phyloP scores from a whole-genome alignment of 2,888 invertebrate genomes.

The Heterodera filipjevi region DNA sequence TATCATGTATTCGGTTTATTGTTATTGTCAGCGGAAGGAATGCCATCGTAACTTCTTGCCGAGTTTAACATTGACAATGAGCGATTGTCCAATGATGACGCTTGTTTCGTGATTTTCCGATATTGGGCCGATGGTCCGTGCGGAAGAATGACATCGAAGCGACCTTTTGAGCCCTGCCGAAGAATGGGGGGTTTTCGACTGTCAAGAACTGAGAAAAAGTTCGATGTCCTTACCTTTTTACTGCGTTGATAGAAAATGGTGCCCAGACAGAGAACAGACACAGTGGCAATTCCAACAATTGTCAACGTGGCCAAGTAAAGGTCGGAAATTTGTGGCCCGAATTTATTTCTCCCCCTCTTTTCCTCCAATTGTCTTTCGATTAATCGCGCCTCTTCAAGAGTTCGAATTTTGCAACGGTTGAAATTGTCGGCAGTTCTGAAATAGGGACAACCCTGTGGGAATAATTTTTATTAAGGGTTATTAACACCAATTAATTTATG shows the following conservation, averaged over 20 bases:
- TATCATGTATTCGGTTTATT: neutral
- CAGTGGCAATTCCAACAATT: slow-evolving; percentile 50
- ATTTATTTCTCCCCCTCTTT: slow-evolving; percentile 3
- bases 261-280: slow-evolving; percentile 48
- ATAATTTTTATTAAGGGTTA: slow-evolving; percentile 11
- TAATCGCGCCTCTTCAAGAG: slow-evolving; percentile 47
- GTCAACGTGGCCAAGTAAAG: slow-evolving; percentile 52
- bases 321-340: slow-evolving; percentile 41
- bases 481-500: slow-evolving; percentile 26
- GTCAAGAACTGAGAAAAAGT: neutral
- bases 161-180: slow-evolving; percentile 41
- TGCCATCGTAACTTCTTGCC: neutral
- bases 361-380: slow-evolving; percentile 43
- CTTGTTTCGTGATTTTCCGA: neutral
- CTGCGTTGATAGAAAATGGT: slow-evolving; percentile 56
- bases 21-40: neutral
- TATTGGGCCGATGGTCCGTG: slow-evolving; percentile 11
- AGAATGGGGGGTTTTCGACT: neutral
- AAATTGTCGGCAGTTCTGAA: slow-evolving; percentile 58
- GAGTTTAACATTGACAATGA: neutral
- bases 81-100: neutral
- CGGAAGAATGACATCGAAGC: slow-evolving; percentile 37
- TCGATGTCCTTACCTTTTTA: slow-evolving; percentile 38
- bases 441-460: slow-evolving; percentile 55
- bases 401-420: slow-evolving; percentile 50